Percentiles rank a stretch among this genome's conserved stretches.
These are phyloP conservation scores for Mechanitis mazaeus DNA, from an alignment of 2,888 invertebrate species.

Conservation along the genomic window DNA sequence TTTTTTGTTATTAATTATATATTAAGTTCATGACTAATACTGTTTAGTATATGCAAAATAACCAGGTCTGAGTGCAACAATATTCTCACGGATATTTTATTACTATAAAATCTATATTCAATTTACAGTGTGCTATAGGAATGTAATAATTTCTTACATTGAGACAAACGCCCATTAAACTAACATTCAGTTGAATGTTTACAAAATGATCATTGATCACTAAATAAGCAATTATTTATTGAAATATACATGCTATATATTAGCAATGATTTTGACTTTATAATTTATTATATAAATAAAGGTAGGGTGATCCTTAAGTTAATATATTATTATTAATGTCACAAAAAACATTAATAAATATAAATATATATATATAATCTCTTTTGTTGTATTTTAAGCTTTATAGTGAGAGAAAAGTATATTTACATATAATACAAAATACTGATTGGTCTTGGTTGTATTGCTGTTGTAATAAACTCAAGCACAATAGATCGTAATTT, in stretches of 20 bases:
- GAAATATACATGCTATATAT: constrained; percentile 6
- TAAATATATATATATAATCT: no score
- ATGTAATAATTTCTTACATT: constrained; percentile 30
- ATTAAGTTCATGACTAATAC: background rate
- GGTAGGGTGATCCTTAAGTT: no score
- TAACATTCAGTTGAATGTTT: constrained; percentile 18
- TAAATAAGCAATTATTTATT: constrained; percentile 6
- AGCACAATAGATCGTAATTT: no score
- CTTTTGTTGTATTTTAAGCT: no score
- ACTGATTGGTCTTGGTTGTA: no score
- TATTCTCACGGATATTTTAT: constrained; percentile 30
- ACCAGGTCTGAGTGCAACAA: constrained; percentile 27
- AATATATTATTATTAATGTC: no score
- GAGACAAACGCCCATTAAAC: constrained; percentile 25
- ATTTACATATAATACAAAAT: no score
- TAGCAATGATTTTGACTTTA: constrained; percentile 12
- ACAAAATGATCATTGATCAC: constrained; percentile 10
- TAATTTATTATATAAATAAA: background rate
- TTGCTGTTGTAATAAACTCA: no score
- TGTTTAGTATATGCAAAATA: constrained; percentile 28
- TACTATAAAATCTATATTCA: constrained; percentile 26
- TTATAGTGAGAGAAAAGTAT: no score
- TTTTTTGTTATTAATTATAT: background rate
- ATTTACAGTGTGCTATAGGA: constrained; percentile 26
- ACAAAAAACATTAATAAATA: no score